Evolutionary conservation across 2,888 invertebrate species (phyloP).

Genomic region (Leptinotarsa juncta): DNA sequence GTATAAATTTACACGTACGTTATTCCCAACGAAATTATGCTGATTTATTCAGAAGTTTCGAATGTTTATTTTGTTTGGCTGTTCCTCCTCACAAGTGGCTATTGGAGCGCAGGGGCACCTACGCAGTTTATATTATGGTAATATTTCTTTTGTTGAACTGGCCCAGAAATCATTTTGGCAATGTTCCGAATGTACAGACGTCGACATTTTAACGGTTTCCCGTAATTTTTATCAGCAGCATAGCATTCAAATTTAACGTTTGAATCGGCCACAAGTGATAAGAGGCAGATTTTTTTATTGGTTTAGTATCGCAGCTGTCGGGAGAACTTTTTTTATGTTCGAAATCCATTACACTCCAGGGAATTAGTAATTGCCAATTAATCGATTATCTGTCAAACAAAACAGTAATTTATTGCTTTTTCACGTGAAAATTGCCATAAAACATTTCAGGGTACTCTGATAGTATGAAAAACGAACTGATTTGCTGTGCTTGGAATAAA

Average conservation of each 20-base stretch:
- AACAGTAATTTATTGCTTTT: too few species aligned
- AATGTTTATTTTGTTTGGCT: constrained; percentile 16
- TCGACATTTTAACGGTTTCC: not conserved
- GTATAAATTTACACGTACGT: constrained; percentile 11
- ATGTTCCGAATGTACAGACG: not conserved
- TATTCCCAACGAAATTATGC: constrained; percentile 18
- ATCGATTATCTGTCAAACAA: too few species aligned
- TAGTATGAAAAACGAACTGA: too few species aligned
- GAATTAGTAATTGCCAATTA: too few species aligned
- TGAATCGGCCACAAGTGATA: too few species aligned
- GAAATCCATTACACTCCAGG: too few species aligned
- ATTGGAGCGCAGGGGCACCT: constrained; percentile 11
- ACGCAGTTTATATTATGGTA: constrained; percentile 16
- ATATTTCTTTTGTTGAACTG: constrained; percentile 12
- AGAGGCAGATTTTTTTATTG: too few species aligned
- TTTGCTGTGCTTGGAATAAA: too few species aligned
- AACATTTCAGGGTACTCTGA: too few species aligned
- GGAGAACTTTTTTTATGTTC: too few species aligned
- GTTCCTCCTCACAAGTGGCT: constrained; percentile 11
- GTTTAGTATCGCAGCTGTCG: too few species aligned
- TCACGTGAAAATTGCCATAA: too few species aligned
- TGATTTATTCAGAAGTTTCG: constrained; percentile 21
- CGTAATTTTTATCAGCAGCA: not conserved
- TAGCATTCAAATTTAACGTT: not conserved
- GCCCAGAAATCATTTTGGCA: constrained; percentile 9